Base-by-base conservation (phyloP, 1,140 invertebrate species). In the Sitophilus oryzae region DNA sequence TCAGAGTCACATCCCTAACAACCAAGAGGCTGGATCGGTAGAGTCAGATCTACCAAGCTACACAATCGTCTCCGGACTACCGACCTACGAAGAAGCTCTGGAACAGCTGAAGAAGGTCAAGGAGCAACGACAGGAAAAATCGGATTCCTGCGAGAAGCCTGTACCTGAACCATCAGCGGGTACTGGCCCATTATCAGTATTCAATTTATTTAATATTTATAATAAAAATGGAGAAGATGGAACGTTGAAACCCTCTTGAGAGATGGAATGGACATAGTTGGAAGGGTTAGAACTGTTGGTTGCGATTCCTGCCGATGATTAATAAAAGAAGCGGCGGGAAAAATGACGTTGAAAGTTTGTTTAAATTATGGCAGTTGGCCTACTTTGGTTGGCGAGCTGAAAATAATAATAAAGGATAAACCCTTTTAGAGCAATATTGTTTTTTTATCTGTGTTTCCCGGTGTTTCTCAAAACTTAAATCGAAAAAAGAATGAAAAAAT, bases 41-140 rank as follows among this genome's bases (percentile, higher is more conserved):
- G 78, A 79, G 46, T 65, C 61, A 0, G 80, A 81, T 48, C 61
- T 82, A 42, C 80, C 80, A 1, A 80, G 77, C 42, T 82, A 82
- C 63, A 81, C 79, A 0, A 74, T 82, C 37, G 80, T 79, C 9
- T 82, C 80, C 4, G 80, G 80, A 4, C 62, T 82, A 37, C 80
- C 80, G 4, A 79, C 73, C 9, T 82, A 82, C 60, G 79, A 81
- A 21, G 79, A 82, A 59, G 80, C 80, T 2, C 63, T 82, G 6
- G 74, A 79, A 57, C 79, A 79, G 60, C 71, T 79, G 40, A 67
- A 69, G 50, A 65, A 63, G 57, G 60, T 70, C 18, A 67, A 68
- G 40, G 62, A 66, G 57, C 40, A 45, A 49, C 14, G n/a, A 10
- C 30, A 23, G 18, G 44, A 47, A 47, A 16, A 30, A 11, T 5